These are phyloP conservation scores for Takifugu rubripes DNA, from an alignment of 2,797 vertebrate genomes.

Conservation along the genomic window DNA sequence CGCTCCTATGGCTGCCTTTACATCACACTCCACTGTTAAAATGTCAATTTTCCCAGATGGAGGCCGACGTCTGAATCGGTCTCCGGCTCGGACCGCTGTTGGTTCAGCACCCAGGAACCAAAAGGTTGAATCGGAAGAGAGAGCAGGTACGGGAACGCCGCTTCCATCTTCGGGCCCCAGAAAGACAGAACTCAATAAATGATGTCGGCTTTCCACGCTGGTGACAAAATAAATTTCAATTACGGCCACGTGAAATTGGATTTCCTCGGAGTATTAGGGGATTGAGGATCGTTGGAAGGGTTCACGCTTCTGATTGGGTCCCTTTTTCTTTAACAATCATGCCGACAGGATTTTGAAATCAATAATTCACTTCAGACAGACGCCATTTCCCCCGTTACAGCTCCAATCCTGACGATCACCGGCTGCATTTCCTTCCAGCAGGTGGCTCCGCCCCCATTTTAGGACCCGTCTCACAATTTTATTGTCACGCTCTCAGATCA, in stretches of 20 bases:
- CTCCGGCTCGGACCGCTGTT: slow-evolving; percentile 1
- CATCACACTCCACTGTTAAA: slow-evolving; percentile 54
- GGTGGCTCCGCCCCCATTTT: slow-evolving; percentile 40
- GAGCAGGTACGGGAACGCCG: slow-evolving; percentile 30
- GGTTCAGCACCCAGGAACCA: background rate
- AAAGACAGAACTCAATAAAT: slow-evolving; percentile 59
- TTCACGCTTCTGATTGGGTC: slow-evolving; percentile 48
- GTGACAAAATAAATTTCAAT: slow-evolving; percentile 79
- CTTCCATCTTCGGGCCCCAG: slow-evolving; percentile 7
- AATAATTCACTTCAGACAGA: slow-evolving; percentile 73
- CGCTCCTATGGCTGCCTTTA: slow-evolving; percentile 64
- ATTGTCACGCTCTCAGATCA: slow-evolving; percentile 36
- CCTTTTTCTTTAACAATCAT: slow-evolving; percentile 44
- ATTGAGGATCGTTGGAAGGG: slow-evolving; percentile 62
- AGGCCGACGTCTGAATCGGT: slow-evolving; percentile 35
- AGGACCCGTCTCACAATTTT: slow-evolving; percentile 17
- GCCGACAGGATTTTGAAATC: slow-evolving; percentile 70
- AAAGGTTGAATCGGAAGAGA: background rate
- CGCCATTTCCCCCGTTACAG: slow-evolving; percentile 59
- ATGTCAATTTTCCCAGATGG: slow-evolving; percentile 51
- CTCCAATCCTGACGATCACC: slow-evolving; percentile 69
- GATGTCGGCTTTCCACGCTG: slow-evolving; percentile 48
- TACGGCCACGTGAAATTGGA: slow-evolving; percentile 74
- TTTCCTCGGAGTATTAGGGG: slow-evolving; percentile 69
- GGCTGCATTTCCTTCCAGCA: slow-evolving; percentile 52